phyloP scores from a whole-genome alignment of 2,113 vertebrate species.

The Gymnocephalus cernua region DNA sequence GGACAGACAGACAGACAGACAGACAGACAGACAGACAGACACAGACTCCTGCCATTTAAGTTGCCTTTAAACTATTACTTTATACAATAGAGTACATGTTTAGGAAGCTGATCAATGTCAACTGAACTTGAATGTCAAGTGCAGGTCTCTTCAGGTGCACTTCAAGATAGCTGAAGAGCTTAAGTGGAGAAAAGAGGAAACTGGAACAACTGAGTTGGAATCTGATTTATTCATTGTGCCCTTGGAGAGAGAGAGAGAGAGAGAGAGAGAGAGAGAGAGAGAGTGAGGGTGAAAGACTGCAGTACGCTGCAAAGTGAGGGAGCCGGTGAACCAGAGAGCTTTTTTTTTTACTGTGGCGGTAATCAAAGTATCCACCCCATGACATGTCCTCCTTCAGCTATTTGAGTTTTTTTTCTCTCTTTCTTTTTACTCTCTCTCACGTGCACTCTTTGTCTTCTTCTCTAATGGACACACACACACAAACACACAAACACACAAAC shows the following conservation, averaged over 20 bases:
- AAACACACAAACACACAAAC: not conserved
- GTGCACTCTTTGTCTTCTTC: not conserved
- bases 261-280: slow-evolving; percentile 53
- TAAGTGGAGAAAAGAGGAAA: slow-evolving; percentile 91
- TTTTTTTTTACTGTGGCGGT: slow-evolving; percentile 46
- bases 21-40: not conserved
- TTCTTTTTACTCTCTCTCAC: not conserved
- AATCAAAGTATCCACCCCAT: slow-evolving; percentile 72
- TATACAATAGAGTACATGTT: slow-evolving; percentile 13
- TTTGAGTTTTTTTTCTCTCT: slow-evolving; percentile 34
- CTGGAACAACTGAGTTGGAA: slow-evolving; percentile 89
- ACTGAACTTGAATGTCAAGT: slow-evolving; percentile 60
- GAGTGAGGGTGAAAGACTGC: slow-evolving; percentile 56
- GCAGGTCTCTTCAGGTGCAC: slow-evolving; percentile 85
- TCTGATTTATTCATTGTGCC: slow-evolving; percentile 72
- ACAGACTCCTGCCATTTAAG: not conserved
- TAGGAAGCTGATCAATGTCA: slow-evolving; percentile 58
- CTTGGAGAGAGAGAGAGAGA: slow-evolving; percentile 55
- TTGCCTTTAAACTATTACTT: slow-evolving; percentile 22
- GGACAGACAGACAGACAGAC: not conserved
- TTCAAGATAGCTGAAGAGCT: slow-evolving; percentile 89
- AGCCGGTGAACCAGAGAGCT: slow-evolving; percentile 67
- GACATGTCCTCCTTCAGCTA: slow-evolving; percentile 47
- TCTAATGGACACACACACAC: not conserved
- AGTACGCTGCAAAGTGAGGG: slow-evolving; percentile 53